phyloP scores from a whole-genome alignment of 2,888 invertebrate species.

The Lomographa bimaculata region DNA sequence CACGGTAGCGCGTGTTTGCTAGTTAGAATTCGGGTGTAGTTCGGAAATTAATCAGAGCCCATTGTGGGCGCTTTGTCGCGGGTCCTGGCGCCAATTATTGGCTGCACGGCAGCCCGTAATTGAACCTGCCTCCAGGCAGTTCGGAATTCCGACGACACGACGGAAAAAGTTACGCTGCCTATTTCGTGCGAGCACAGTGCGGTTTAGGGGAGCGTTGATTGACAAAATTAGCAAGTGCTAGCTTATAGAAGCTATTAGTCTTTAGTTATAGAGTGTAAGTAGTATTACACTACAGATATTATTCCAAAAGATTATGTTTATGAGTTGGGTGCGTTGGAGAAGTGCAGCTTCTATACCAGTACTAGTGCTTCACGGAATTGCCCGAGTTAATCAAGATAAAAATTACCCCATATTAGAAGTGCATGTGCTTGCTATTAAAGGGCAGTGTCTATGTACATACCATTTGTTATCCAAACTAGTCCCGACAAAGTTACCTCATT shows the following conservation, averaged over 20 bases:
- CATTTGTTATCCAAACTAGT: no score
- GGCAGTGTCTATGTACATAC: no score
- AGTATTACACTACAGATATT: no score
- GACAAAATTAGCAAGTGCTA: background rate
- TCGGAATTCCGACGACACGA: constrained; percentile 39
- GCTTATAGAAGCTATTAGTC: background rate
- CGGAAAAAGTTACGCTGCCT: constrained; percentile 49
- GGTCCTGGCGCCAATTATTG: constrained; percentile 77
- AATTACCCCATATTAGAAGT: no score
- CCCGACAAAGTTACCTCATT: no score
- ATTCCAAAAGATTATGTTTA: no score
- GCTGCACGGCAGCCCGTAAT: constrained; percentile 68
- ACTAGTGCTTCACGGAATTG: no score
- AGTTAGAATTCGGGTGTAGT: constrained; percentile 81
- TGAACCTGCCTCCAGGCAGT: constrained; percentile 66
- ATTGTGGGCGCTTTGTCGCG: constrained; percentile 81
- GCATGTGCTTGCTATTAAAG: no score
- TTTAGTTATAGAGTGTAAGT: no score
- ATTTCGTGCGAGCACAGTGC: constrained; percentile 14
- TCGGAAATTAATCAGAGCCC: constrained; percentile 81
- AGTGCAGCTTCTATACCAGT: no score
- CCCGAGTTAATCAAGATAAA: no score
- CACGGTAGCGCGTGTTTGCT: constrained; percentile 70
- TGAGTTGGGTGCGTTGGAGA: no score
- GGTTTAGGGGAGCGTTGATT: constrained; percentile 3